A percentile compares a stretch with the other conserved stretches of the same genome.
Conservation (phyloP, 2,113 vertebrate species). For the Turnix velox region DNA sequence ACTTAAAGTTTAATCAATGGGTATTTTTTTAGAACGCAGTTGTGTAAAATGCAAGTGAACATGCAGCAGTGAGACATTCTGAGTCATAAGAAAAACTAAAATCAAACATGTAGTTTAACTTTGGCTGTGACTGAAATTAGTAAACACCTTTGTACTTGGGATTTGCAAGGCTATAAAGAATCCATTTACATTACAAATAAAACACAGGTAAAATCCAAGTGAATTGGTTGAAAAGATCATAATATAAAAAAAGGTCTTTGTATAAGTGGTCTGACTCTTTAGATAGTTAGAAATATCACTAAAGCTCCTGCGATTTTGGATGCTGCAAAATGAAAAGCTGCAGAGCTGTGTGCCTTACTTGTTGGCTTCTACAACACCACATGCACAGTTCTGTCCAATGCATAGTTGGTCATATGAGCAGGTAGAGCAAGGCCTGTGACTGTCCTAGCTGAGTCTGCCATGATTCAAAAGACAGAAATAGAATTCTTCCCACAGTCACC, state of each 20-base stretch:
- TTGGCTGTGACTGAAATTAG: background rate
- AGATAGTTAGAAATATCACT: background rate
- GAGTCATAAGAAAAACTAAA: background rate
- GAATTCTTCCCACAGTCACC: background rate
- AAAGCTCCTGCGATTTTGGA: background rate
- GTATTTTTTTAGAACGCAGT: background rate
- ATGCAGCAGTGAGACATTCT: background rate
- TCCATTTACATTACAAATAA: background rate
- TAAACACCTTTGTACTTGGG: background rate
- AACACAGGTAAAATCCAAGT: background rate
- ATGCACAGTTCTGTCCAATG: background rate
- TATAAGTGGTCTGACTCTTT: background rate
- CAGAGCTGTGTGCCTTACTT: background rate
- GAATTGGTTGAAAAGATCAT: background rate
- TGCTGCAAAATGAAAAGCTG: background rate
- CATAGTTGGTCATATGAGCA: rapidly evolving
- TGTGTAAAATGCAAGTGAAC: background rate
- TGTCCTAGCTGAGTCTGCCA: background rate
- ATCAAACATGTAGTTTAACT: background rate
- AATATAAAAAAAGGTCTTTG: background rate
- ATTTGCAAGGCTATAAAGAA: background rate
- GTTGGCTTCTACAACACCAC: background rate
- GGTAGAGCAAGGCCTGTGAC: background rate
- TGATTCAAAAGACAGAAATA: background rate
- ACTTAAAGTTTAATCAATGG: background rate